Evolutionary conservation across 2,113 vertebrate species (phyloP), one percentile per base, ranked within the genome.

Genomic region (Panurus biarmicus): DNA sequence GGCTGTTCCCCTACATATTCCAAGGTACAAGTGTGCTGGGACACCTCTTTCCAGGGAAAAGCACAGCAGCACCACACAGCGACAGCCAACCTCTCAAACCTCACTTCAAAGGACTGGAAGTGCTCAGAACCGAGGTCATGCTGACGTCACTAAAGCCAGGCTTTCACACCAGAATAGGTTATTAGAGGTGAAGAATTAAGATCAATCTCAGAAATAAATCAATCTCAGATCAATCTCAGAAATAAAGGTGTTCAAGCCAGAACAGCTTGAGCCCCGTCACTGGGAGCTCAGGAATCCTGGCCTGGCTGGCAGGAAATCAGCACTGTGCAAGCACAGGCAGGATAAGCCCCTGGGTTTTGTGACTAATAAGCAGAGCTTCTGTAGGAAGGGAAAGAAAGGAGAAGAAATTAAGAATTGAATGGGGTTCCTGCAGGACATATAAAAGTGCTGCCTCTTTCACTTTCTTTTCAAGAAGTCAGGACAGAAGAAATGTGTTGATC

Each of bases 191-290:
- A 76, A 71, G 77, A 93, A 89, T 80, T 64, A 71, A 80, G 54
- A 74, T 85, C 86, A 81, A 45, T 70, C 82, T 89, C 71, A 75
- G 67, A 89, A 95, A 79, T 87, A 95, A 97, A 96, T 38, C 35
- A 38, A 38, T 18, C 58, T 60, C 35, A 60, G 57, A 71, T 83
- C 85, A 81, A 31, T 65, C 82, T 87, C 73, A 75, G 70, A 89
- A 95, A 79, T 89, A 95, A 97, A 96, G 54, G 91, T 90, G 82
- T 13, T 93, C 94, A 17, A 31, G 77, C 3, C 26, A 76, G 93
- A 93, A 66, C 54, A 84, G 75, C 74, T 73, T 62, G 70, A 95
- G 77, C 79, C 87, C 61, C 8, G 4, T 21, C 1, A 42, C 78
- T 66, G 28, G 45, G 73, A 92, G 94, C 95, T 95, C 85, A 89